phyloP scores from a whole-genome alignment of 1,140 invertebrate genomes.

The Parasteatoda tepidariorum region DNA sequence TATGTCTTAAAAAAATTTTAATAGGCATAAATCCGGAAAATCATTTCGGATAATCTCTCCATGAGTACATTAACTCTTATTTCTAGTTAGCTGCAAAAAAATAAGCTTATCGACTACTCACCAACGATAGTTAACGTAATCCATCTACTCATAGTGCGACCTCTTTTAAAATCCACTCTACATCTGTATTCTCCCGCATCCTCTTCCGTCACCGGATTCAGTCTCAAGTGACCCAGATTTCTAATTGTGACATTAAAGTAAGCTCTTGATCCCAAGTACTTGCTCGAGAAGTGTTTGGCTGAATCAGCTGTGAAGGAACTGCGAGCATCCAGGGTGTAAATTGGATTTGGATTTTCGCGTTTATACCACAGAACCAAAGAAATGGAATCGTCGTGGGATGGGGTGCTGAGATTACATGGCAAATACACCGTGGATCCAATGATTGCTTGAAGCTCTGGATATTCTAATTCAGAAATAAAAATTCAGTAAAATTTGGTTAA shows the following conservation, averaged over 20 bases:
- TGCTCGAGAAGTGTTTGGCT: conserved; percentile 40
- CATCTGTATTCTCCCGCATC: conserved; percentile 64
- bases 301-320: conserved; percentile 12
- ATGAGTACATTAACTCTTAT: no score
- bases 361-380: conserved; percentile 88
- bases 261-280: conserved; percentile 51
- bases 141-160: conserved; percentile 82
- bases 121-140: conserved; percentile 84
- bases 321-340: conserved; percentile 63
- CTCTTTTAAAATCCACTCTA: conserved; percentile 81
- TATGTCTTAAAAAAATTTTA: no score
- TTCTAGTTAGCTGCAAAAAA: no score
- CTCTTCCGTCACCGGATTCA: conserved; percentile 47
- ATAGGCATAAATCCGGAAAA: no score
- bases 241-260: conserved; percentile 61
- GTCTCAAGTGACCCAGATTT: conserved; percentile 65
- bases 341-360: conserved; percentile 68
- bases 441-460: conserved; percentile 71
- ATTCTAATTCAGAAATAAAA: no score
- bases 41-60: no score
- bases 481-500: no score
- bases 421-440: conserved; percentile 80
- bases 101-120: no score
- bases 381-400: conserved; percentile 78
- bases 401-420: conserved; percentile 83